phyloP scores from a whole-genome alignment of 1,140 invertebrate species.

The Apis dorsata region DNA sequence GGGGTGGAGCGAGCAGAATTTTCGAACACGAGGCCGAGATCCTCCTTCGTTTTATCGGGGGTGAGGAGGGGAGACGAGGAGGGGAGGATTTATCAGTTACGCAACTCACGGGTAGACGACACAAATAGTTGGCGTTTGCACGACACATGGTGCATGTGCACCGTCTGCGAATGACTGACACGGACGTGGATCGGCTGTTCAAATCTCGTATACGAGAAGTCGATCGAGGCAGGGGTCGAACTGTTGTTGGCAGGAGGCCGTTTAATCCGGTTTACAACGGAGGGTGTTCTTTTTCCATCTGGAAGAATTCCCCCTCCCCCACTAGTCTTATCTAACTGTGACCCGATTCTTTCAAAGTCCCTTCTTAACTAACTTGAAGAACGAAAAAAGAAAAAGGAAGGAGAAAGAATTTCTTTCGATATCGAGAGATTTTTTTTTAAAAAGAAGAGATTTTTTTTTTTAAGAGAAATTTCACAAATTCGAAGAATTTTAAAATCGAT shows the following conservation, averaged over 20 bases:
- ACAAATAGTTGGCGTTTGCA: conserved; percentile 43
- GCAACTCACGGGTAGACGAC: conserved; percentile 11
- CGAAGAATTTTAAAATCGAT: too few relatives aligned
- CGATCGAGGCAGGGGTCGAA: neutral
- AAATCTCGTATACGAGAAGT: conserved; percentile 28
- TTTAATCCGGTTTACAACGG: neutral
- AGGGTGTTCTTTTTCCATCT: too few relatives aligned
- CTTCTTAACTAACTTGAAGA: too few relatives aligned
- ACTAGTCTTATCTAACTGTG: too few relatives aligned
- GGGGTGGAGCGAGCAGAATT: neutral
- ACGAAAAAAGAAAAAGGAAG: too few relatives aligned
- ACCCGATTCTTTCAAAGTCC: too few relatives aligned
- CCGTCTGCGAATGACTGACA: conserved; percentile 40
- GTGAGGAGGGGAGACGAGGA: neutral
- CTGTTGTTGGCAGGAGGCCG: too few relatives aligned
- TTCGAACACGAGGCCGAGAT: neutral
- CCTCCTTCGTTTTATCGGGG: neutral
- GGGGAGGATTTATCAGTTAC: conserved; percentile 32
- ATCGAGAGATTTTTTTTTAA: too few relatives aligned
- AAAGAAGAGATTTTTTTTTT: too few relatives aligned
- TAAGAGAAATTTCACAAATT: too few relatives aligned
- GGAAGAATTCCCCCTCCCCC: too few relatives aligned
- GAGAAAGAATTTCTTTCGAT: too few relatives aligned
- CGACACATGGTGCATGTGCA: conserved; percentile 34
- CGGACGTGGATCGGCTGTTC: conserved; percentile 44